Percentiles rank a stretch among this genome's conserved stretches.
phyloP scores from a whole-genome alignment of 2,888 invertebrate genomes.

The Apocheima hispidaria region DNA sequence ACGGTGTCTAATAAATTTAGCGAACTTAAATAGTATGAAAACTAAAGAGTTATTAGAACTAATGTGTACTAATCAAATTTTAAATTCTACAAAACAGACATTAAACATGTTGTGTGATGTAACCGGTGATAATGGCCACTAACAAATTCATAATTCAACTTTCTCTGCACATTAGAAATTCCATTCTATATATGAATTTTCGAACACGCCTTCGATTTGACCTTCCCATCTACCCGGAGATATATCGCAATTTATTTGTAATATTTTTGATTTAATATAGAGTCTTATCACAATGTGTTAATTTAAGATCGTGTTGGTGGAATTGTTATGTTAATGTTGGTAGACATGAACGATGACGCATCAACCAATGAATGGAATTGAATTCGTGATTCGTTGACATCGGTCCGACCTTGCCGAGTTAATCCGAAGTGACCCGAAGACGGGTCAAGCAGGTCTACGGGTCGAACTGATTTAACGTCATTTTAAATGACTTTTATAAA shows the following conservation, averaged over 20 bases:
- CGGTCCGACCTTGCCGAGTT: conserved; percentile 59
- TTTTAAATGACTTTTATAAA: conserved; percentile 28
- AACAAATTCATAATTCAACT: conserved; percentile 39
- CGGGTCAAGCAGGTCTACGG: conserved; percentile 55
- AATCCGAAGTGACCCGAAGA: conserved; percentile 54
- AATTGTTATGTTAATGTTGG: conserved; percentile 31
- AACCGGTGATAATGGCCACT: conserved; percentile 38
- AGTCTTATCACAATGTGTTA: conserved; percentile 28
- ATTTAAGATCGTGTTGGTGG: conserved; percentile 25
- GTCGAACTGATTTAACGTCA: conserved; percentile 46
- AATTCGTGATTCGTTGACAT: conserved; percentile 60
- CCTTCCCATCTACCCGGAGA: conserved; percentile 32
- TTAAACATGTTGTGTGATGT: conserved; percentile 38
- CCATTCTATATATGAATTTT: conserved; percentile 34
- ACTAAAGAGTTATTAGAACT: conserved; percentile 18
- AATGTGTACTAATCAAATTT: conserved; percentile 37
- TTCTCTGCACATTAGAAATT: conserved; percentile 38
- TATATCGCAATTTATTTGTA: conserved; percentile 20
- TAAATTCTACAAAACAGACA: conserved; percentile 41
- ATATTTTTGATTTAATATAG: conserved; percentile 18
- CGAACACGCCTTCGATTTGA: conserved; percentile 33
- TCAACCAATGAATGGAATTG: conserved; percentile 49
- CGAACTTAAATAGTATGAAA: conserved; percentile 3
- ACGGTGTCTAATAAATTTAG: neutral
- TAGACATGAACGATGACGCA: conserved; percentile 49